phyloP scores from a whole-genome alignment of 2,888 invertebrate species.

The Cosmorhoe ocellata region DNA sequence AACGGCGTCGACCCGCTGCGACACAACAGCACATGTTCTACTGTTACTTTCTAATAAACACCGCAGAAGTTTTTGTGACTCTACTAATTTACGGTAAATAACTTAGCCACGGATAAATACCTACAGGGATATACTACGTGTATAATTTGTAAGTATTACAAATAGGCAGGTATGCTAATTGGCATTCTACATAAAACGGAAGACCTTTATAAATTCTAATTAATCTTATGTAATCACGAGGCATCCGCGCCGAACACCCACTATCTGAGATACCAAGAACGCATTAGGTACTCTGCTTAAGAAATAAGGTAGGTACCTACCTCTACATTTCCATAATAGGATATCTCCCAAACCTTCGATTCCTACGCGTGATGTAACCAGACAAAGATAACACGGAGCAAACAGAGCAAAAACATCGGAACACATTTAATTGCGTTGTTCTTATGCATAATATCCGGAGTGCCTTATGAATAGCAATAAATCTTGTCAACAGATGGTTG shows the following conservation, averaged over 20 bases:
- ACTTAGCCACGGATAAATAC: no score
- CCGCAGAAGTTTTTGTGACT: conserved; percentile 2
- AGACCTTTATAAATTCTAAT: conserved; percentile 46
- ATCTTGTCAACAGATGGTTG: conserved; percentile 58
- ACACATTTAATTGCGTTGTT: conserved; percentile 27
- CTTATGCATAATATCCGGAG: conserved; percentile 25
- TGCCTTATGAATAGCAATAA: conserved; percentile 32
- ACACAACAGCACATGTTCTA: conserved; percentile 41
- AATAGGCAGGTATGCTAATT: conserved; percentile 18
- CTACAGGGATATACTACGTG: neutral
- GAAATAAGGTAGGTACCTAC: conserved; percentile 9
- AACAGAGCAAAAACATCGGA: conserved; percentile 34
- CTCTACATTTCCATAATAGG: conserved; percentile 49
- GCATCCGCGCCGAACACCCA: conserved; percentile 45
- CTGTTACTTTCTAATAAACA: conserved; percentile 64
- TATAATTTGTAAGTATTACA: conserved; percentile 4
- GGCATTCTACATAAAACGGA: conserved; percentile 45
- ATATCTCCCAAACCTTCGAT: conserved; percentile 48
- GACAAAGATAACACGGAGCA: conserved; percentile 42
- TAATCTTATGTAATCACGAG: conserved; percentile 41
- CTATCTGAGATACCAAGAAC: conserved; percentile 36
- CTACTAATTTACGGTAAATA: conserved; percentile 13
- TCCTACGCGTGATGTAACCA: conserved; percentile 51
- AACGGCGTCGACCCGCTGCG: conserved; percentile 57
- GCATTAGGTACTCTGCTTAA: conserved; percentile 38